Evolutionary conservation across 2,888 invertebrate species (phyloP).

Genomic region (Phyllotreta striolata): DNA sequence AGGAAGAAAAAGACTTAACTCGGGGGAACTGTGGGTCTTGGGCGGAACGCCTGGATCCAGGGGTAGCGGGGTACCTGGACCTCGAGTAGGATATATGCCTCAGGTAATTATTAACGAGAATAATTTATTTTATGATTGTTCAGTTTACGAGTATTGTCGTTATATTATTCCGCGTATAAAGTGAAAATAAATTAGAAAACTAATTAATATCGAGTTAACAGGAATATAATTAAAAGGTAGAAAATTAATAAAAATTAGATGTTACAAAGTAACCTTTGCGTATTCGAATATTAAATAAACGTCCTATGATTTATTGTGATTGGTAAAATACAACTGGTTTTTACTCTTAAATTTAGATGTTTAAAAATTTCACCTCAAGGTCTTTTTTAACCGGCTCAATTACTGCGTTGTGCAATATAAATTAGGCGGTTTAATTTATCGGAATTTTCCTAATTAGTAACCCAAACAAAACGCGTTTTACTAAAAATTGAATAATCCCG

Average conservation of each 20-base stretch:
- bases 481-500: background rate
- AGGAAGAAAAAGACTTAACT: conserved; percentile 79
- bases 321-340: background rate
- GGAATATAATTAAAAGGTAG: too few species aligned
- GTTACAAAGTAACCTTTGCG: too few species aligned
- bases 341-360: background rate
- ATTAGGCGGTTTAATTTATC: too few species aligned
- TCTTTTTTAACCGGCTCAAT: too few species aligned
- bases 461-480: too few species aligned
- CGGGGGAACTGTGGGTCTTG: conserved; percentile 85
- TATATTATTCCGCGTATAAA: background rate
- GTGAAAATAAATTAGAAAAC: background rate
- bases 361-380: too few species aligned
- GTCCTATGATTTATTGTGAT: background rate
- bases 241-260: too few species aligned
- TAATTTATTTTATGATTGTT: background rate
- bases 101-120: conserved; percentile 41
- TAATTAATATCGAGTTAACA: too few species aligned
- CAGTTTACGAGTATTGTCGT: conserved; percentile 1
- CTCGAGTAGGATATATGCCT: conserved; percentile 76
- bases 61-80: conserved; percentile 87
- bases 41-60: conserved; percentile 83
- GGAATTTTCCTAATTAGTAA: too few species aligned
- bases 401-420: too few species aligned
- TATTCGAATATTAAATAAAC: background rate